Conservation (phyloP, 2,888 invertebrate species). For the Halictus quadricinctus region DNA sequence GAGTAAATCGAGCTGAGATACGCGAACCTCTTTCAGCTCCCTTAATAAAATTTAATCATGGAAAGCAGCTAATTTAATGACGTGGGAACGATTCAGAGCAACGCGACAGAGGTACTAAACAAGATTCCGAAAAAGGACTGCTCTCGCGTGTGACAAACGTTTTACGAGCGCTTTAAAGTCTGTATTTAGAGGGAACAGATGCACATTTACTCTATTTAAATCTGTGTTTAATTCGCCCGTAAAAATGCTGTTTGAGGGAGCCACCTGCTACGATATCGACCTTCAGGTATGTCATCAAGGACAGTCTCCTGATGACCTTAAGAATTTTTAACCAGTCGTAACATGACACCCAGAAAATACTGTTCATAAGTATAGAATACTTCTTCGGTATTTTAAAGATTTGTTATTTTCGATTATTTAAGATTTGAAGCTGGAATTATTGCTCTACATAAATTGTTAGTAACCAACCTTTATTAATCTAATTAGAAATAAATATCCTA, state of each 20-base stretch:
- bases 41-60: not conserved
- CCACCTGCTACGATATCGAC: not conserved
- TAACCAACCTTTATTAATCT: too few species aligned
- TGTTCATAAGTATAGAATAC: too few species aligned
- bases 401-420: too few species aligned
- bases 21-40: not conserved
- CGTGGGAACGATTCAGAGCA: not conserved
- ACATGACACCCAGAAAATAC: too few species aligned
- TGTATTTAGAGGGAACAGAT: not conserved
- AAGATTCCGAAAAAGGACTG: not conserved
- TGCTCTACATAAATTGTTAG: not conserved
- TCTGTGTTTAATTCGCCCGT: not conserved
- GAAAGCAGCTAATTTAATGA: not conserved
- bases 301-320: not conserved
- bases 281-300: not conserved
- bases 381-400: too few species aligned
- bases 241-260: not conserved
- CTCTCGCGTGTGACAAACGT: not conserved
- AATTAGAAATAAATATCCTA: too few species aligned
- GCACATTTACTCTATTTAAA: slow-evolving; percentile 1
- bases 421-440: not conserved
- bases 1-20: not conserved
- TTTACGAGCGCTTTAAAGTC: not conserved
- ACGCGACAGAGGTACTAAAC: not conserved
- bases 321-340: not conserved